Evolutionary conservation across 1,140 invertebrate genomes (phyloP).

Genomic region (Megathymus violae): DNA sequence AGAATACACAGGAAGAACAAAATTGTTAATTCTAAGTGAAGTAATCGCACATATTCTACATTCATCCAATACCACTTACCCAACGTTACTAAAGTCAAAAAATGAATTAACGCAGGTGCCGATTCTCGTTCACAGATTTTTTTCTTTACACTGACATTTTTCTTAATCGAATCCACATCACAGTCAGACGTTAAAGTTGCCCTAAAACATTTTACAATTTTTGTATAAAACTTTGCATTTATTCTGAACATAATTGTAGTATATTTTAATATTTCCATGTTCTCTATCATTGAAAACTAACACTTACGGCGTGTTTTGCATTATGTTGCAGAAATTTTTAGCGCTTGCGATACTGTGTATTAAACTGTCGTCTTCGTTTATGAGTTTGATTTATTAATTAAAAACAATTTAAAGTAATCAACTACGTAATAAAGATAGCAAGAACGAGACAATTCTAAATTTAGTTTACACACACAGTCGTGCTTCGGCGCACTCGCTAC

Average conservation of each 20-base stretch:
- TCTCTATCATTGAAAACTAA: slow-evolving; percentile 3
- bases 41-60: too few relatives aligned
- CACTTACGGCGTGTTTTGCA: slow-evolving; percentile 33
- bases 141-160: slow-evolving; percentile 46
- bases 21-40: too few relatives aligned
- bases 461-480: slow-evolving; percentile 47
- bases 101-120: slow-evolving; percentile 49
- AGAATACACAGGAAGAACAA: too few relatives aligned
- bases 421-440: slow-evolving; percentile 42
- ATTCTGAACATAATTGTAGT: background rate
- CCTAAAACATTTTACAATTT: slow-evolving; percentile 12
- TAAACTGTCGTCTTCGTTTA: slow-evolving; percentile 65
- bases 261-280: slow-evolving; percentile 6
- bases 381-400: slow-evolving; percentile 53
- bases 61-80: too few relatives aligned
- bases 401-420: slow-evolving; percentile 44
- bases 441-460: slow-evolving; percentile 38
- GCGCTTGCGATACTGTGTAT: slow-evolving; percentile 43
- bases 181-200: background rate
- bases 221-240: slow-evolving; percentile 8
- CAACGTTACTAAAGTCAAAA: slow-evolving; percentile 50
- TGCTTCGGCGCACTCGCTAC: slow-evolving; percentile 65
- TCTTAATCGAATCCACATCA: slow-evolving; percentile 39
- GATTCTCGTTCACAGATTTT: slow-evolving; percentile 40
- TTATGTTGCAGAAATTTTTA: slow-evolving; percentile 34